phyloP scores from a whole-genome alignment of 2,113 vertebrate genomes.

The Neogobius melanostomus region DNA sequence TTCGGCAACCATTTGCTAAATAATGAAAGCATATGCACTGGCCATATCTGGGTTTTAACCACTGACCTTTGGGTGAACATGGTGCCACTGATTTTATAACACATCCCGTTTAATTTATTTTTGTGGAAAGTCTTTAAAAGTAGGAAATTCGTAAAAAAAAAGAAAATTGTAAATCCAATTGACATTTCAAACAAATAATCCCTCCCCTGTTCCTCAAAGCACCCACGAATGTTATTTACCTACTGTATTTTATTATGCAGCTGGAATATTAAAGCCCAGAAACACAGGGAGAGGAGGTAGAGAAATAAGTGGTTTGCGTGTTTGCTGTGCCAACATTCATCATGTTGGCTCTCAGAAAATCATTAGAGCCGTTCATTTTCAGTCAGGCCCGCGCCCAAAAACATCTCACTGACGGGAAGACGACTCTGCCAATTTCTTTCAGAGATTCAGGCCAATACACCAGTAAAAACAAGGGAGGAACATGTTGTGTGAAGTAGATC shows the following conservation, averaged over 20 bases:
- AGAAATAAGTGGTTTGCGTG: conserved; percentile 41
- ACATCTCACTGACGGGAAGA: conserved; percentile 38
- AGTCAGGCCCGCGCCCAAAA: conserved; percentile 47
- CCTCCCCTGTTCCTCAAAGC: background rate
- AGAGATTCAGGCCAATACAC: conserved; percentile 22
- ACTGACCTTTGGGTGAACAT: too few species aligned
- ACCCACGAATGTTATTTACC: background rate
- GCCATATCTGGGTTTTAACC: too few species aligned
- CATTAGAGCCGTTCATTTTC: conserved; percentile 67
- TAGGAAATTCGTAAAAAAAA: too few species aligned
- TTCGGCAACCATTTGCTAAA: too few species aligned
- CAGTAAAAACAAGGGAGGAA: conserved; percentile 10
- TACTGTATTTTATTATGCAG: background rate
- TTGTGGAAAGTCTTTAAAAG: too few species aligned
- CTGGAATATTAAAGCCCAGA: background rate
- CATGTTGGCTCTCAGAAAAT: conserved; percentile 70
- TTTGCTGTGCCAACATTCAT: conserved; percentile 69
- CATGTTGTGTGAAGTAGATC: conserved; percentile 36
- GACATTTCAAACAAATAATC: background rate
- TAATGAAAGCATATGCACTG: too few species aligned
- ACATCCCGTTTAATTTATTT: too few species aligned
- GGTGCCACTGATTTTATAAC: too few species aligned
- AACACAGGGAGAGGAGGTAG: background rate
- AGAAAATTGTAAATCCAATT: background rate
- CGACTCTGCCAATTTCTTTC: conserved; percentile 44